These are phyloP conservation scores for Orientallactaga sibirica DNA, from an alignment of 2,797 vertebrate genomes.

Conservation along the genomic window DNA sequence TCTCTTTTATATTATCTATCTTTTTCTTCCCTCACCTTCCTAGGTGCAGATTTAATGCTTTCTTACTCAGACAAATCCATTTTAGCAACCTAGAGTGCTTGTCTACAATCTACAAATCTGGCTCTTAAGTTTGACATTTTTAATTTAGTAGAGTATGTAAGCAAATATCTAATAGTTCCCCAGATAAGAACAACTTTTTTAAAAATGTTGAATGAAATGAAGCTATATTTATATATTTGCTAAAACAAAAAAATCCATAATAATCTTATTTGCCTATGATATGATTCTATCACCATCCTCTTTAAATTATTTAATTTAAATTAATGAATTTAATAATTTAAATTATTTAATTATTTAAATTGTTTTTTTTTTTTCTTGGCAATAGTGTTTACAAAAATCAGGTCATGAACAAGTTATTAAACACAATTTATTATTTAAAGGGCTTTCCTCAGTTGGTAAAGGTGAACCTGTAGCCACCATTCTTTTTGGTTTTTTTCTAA, in stretches of 20 bases:
- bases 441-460: neutral
- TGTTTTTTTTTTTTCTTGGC: neutral
- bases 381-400: constrained; percentile 27
- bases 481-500: neutral
- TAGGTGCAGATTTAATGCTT: neutral
- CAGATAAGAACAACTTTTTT: neutral
- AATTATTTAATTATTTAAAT: neutral
- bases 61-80: neutral
- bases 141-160: neutral
- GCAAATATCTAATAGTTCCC: neutral
- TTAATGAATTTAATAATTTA: no score
- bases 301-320: no score
- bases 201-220: neutral
- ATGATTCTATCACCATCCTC: neutral
- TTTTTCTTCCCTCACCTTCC: no score
- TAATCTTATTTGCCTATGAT: neutral
- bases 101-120: neutral
- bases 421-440: neutral
- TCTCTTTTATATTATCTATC: no score
- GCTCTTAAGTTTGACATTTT: neutral
- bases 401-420: no score
- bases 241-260: neutral
- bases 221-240: neutral
- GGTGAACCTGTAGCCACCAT: neutral
- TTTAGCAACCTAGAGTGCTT: neutral